Evolutionary conservation across 2,888 invertebrate species (phyloP).

Genomic region (Nephrotoma guestfalica): DNA sequence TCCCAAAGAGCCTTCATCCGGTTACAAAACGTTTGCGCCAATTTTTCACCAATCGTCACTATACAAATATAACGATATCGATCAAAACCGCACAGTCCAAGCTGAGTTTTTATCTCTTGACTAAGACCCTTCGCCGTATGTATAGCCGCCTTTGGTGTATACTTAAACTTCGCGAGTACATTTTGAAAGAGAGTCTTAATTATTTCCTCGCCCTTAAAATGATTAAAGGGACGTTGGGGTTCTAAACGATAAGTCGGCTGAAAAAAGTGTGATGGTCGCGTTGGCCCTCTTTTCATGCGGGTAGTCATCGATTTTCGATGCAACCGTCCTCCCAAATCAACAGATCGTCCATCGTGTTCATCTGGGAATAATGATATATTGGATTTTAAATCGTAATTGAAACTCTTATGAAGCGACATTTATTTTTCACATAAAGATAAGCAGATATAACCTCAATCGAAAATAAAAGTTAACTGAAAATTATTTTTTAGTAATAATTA

Average conservation of each 20-base stretch:
- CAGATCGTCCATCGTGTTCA: neutral
- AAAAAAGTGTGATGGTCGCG: neutral
- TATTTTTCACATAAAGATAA: neutral
- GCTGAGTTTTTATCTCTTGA: neutral
- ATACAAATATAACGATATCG: constrained; percentile 1
- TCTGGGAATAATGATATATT: neutral
- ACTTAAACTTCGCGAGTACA: neutral
- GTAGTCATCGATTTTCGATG: neutral
- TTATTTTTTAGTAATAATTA: neutral
- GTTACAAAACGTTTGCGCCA: neutral
- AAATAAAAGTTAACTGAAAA: neutral
- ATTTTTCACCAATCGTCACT: neutral
- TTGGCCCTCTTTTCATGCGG: neutral
- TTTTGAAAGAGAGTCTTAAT: neutral
- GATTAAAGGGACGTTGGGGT: neutral
- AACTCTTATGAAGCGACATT: neutral
- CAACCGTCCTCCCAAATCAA: neutral
- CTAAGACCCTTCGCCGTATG: neutral
- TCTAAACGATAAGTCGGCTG: neutral
- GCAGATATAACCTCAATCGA: neutral
- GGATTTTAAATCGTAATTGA: neutral
- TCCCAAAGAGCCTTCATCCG: neutral
- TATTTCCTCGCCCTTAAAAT: neutral
- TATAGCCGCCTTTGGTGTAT: neutral
- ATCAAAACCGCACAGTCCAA: neutral